Evolutionary conservation across 2,113 vertebrate genomes (phyloP), one percentile per base, ranked within the genome.

Genomic region (Tachuris rubrigastra): DNA sequence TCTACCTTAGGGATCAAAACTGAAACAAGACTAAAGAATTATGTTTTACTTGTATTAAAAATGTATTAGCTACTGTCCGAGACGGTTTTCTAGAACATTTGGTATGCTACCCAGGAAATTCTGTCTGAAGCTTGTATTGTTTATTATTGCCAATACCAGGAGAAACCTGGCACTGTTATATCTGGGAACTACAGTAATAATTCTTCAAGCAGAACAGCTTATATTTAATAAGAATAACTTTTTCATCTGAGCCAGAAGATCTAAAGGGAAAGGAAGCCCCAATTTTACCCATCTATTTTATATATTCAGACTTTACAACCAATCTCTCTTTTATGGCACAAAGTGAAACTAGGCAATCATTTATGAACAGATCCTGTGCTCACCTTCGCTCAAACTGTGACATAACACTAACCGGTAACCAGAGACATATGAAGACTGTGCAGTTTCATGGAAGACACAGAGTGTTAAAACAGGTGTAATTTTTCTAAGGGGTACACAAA

Each of bases 1-100:
- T 90, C 89, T 83, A 95, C 92, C 89, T 93, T 30, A 82, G 95
- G 92, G 97, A 96, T 94, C 87, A 87, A 91, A 91, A 91, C 30
- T 66, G 49, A 90, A 95, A 84, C 0, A 19, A 87, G 93, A 87
- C 76, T 67, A 60, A 90, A 92, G 95, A 91, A 91, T 93, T 89
- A 93, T 72, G 78, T 84, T 89, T 96, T 96, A 94, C 94, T 92
- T 95, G 79, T 92, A 97, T 96, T 97, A 97, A 97, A 96, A 97
- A 98, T 96, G 87, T 81, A 94, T 90, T 84, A 94, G 90, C 87
- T 96, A 63, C 85, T 97, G 89, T 95, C 95, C 80, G 31, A 95
- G 89, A 88, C 84, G 77, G 84, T 87, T 94, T 97, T 95, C 93
- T 76, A 82, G 77, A 97, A 93, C 79, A 91, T 89, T 94, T 97